Conservation (phyloP, 2,888 invertebrate species). For the Pristionchus arcanus region DNA sequence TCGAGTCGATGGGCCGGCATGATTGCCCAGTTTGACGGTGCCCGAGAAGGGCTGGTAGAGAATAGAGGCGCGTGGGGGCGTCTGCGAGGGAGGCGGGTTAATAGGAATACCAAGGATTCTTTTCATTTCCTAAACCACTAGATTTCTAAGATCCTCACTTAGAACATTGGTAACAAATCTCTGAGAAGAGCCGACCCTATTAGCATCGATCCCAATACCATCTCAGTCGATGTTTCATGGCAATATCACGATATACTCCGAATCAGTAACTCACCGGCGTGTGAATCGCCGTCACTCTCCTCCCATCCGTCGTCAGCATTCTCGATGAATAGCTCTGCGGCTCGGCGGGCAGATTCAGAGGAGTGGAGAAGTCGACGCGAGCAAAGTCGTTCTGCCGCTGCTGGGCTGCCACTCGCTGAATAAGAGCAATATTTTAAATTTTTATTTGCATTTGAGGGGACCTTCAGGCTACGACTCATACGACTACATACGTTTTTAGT, state of each 20-base stretch:
- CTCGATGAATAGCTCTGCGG: neutral
- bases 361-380: neutral
- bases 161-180: no score
- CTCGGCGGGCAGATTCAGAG: neutral
- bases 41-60: neutral
- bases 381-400: neutral
- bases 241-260: no score
- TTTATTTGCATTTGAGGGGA: no score
- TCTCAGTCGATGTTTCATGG: no score
- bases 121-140: no score
- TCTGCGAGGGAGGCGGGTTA: neutral
- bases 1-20: neutral
- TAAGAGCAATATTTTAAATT: neutral
- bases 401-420: neutral
- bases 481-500: no score
- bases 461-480: no score
- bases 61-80: neutral
- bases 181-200: no score
- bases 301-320: neutral
- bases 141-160: no score
- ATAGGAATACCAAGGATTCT: no score
- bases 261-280: neutral
- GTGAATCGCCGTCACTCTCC: neutral
- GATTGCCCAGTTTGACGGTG: neutral
- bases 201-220: no score